Percentiles rank a stretch among this genome's conserved stretches.
phyloP scores from a whole-genome alignment of 2,888 invertebrate species.

The Bombylius major region DNA sequence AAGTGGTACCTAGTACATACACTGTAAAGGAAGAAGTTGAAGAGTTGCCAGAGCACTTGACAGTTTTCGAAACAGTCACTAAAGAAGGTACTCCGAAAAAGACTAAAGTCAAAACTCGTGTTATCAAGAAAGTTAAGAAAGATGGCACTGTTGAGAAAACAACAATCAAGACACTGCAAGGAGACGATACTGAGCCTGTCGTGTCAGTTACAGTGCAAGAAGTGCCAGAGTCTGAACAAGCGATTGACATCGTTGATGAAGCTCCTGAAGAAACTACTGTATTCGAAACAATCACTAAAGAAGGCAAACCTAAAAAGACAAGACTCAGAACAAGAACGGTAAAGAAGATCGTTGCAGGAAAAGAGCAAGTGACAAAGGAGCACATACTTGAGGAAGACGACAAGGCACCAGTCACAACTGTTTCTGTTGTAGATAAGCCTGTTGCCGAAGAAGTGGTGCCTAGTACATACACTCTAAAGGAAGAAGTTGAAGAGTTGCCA shows the following conservation, averaged over 20 bases:
- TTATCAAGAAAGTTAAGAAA: slow-evolving; percentile 23
- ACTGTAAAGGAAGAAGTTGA: slow-evolving; percentile 7
- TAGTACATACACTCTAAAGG: too few species aligned
- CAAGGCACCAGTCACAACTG: slow-evolving; percentile 22
- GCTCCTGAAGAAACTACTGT: slow-evolving; percentile 23
- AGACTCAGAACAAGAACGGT: slow-evolving; percentile 9
- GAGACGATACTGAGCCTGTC: slow-evolving; percentile 30
- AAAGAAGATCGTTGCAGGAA: slow-evolving; percentile 23
- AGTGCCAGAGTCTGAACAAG: slow-evolving; percentile 12
- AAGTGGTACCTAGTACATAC: slow-evolving; percentile 18
- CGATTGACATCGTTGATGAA: slow-evolving; percentile 19
- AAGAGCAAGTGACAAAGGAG: slow-evolving; percentile 33
- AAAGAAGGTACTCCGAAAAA: slow-evolving; percentile 22
- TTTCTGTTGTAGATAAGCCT: slow-evolving; percentile 12
- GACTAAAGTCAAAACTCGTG: slow-evolving; percentile 24
- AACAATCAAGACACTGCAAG: slow-evolving; percentile 30
- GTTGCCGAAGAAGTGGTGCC: slow-evolving; percentile 4
- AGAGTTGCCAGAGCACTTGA: slow-evolving; percentile 15
- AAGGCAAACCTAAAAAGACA: slow-evolving; percentile 17
- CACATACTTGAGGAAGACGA: slow-evolving; percentile 24
- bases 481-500: slow-evolving; percentile 24
- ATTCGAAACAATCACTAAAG: slow-evolving; percentile 25
- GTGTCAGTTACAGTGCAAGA: slow-evolving; percentile 19
- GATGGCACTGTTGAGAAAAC: slow-evolving; percentile 31
- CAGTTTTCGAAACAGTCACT: slow-evolving; percentile 12